phyloP scores from a whole-genome alignment of 1,140 invertebrate genomes.

The Megathymus violae region DNA sequence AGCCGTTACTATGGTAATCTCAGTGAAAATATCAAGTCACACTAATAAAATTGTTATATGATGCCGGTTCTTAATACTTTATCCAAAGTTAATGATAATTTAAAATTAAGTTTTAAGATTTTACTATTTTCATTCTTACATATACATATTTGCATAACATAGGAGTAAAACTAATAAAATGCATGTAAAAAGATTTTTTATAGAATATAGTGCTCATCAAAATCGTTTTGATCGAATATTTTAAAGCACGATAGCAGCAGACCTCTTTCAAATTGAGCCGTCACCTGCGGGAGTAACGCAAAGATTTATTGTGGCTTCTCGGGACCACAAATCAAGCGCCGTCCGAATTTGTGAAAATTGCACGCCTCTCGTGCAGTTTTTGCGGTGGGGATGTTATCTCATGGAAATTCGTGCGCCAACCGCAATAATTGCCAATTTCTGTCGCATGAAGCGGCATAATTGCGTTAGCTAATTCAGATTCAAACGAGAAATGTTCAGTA shows the following conservation, averaged over 20 bases:
- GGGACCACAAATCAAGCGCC: slow-evolving; percentile 64
- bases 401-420: slow-evolving; percentile 44
- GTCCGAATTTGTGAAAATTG: slow-evolving; percentile 66
- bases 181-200: background rate
- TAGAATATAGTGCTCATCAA: background rate
- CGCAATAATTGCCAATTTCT: slow-evolving; percentile 45
- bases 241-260: background rate
- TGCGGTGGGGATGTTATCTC: slow-evolving; percentile 46
- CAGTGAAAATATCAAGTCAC: too few relatives aligned
- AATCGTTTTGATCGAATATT: background rate
- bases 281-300: slow-evolving; percentile 48
- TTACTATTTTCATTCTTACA: too few relatives aligned
- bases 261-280: slow-evolving; percentile 34
- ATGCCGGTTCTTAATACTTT: too few relatives aligned
- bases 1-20: too few relatives aligned
- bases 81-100: too few relatives aligned
- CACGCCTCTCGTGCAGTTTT: slow-evolving; percentile 56
- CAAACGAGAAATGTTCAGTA: background rate
- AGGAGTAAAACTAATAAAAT: too few relatives aligned
- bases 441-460: slow-evolving; percentile 8
- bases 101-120: too few relatives aligned
- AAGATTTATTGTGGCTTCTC: slow-evolving; percentile 66
- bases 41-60: too few relatives aligned
- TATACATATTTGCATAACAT: too few relatives aligned
- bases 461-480: slow-evolving; percentile 8